Percentiles rank a stretch among this genome's conserved stretches.
Evolutionary conservation across 2,888 invertebrate genomes (phyloP).

Genomic region (Rhingia campestris): DNA sequence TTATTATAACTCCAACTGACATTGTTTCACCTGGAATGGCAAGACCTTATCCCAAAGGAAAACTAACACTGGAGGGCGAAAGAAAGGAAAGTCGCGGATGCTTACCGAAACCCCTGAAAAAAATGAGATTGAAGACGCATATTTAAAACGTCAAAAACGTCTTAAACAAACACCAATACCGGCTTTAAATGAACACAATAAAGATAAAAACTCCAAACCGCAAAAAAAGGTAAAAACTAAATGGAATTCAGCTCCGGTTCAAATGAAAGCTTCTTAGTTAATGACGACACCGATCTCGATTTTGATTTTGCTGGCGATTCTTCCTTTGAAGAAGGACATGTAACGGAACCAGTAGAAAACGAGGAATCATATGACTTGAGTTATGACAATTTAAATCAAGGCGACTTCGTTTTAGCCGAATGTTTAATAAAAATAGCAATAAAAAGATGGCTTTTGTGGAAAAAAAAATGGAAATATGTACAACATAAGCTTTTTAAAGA

Average conservation of each 20-base stretch:
- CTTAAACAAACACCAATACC: conserved; percentile 44
- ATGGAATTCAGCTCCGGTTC: conserved; percentile 61
- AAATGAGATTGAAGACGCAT: conserved; percentile 22
- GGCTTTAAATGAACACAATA: too few species aligned
- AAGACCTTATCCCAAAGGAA: conserved; percentile 45
- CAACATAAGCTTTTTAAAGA: conserved; percentile 30
- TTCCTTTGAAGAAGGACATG: too few species aligned
- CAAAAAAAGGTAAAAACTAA: conserved; percentile 51
- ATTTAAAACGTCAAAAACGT: not conserved
- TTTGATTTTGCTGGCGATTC: conserved; percentile 49
- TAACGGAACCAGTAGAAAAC: too few species aligned
- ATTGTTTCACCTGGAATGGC: conserved; percentile 34
- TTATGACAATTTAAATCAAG: too few species aligned
- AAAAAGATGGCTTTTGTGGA: conserved; percentile 52
- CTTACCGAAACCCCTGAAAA: conserved; percentile 35
- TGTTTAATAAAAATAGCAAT: conserved; percentile 28
- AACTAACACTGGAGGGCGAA: too few species aligned
- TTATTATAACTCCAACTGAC: conserved; percentile 33
- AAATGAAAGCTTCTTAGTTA: conserved; percentile 62
- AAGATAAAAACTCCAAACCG: conserved; percentile 51
- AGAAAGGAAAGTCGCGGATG: conserved; percentile 36
- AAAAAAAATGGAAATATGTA: conserved; percentile 43
- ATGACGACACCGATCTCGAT: too few species aligned
- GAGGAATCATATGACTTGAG: too few species aligned
- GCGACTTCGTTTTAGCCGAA: conserved; percentile 42